Evolutionary conservation across 2,113 vertebrate species (phyloP).

Genomic region (Synodontis membranacea): DNA sequence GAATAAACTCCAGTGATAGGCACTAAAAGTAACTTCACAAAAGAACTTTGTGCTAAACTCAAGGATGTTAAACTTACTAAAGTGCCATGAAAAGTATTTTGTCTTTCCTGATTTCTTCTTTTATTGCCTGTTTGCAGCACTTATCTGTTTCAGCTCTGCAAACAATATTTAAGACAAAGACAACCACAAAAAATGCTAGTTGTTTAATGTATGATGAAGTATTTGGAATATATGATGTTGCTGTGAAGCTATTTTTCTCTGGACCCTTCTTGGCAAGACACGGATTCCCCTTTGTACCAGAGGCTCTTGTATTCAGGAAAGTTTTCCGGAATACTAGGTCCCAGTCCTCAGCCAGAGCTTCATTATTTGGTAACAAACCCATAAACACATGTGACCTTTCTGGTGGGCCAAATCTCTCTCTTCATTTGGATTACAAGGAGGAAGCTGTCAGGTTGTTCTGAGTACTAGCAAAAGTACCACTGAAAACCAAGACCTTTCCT

Average conservation of each 20-base stretch:
- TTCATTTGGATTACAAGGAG: not conserved
- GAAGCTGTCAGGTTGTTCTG: no score
- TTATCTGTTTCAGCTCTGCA: not conserved
- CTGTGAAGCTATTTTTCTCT: not conserved
- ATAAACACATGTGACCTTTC: not conserved
- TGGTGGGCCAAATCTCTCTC: not conserved
- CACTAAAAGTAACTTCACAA: no score
- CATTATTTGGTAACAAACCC: not conserved
- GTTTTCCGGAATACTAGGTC: not conserved
- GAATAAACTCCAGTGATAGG: no score
- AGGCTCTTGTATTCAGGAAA: not conserved
- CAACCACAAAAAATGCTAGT: not conserved
- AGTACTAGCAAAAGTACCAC: not conserved
- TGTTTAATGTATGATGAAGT: not conserved
- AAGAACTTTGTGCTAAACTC: not conserved
- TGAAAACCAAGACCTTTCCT: not conserved
- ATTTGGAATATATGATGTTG: not conserved
- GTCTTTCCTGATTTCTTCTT: not conserved
- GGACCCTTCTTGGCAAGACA: not conserved
- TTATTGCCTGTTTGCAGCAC: not conserved
- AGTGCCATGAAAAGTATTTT: not conserved
- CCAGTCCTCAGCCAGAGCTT: not conserved
- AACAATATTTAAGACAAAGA: not conserved
- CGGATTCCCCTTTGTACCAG: not conserved
- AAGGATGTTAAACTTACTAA: not conserved